A percentile compares a stretch with the other conserved stretches of the same genome.
These are phyloP conservation scores for Pao palembangensis DNA, from an alignment of 2,113 vertebrate species.

Conservation along the genomic window DNA sequence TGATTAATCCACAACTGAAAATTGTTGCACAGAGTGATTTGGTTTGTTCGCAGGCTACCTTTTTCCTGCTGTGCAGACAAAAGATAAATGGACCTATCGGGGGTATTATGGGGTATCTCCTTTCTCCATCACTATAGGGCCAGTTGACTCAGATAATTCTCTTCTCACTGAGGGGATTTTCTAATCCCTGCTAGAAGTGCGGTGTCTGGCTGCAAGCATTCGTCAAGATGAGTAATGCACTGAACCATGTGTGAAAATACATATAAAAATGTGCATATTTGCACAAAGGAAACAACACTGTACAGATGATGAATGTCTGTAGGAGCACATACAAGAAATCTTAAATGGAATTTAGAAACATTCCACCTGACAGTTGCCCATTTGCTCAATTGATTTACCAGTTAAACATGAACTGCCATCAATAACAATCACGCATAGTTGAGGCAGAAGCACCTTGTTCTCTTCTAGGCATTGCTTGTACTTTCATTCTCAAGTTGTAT, in stretches of 20 bases:
- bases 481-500: background rate
- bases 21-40: slow-evolving; percentile 37
- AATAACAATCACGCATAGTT: background rate
- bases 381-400: slow-evolving; percentile 15
- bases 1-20: slow-evolving; percentile 54
- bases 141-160: slow-evolving; percentile 52
- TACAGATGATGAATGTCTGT: slow-evolving; percentile 20
- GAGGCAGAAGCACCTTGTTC: background rate
- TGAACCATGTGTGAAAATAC: slow-evolving; percentile 17
- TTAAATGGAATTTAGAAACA: slow-evolving; percentile 25
- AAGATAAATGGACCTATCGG: slow-evolving; percentile 56
- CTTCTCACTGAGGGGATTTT: slow-evolving; percentile 43
- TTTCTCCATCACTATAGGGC: slow-evolving; percentile 53
- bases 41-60: slow-evolving; percentile 32
- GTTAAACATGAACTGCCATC: background rate
- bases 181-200: slow-evolving; percentile 40
- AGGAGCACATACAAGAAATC: background rate
- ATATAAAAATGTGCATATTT: slow-evolving; percentile 15
- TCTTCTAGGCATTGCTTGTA: background rate
- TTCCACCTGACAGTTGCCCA: slow-evolving; percentile 1
- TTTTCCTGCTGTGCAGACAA: slow-evolving; percentile 35
- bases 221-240: slow-evolving; percentile 40
- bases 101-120: slow-evolving; percentile 54
- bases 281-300: slow-evolving; percentile 4
- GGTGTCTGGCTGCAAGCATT: slow-evolving; percentile 31